A percentile compares a stretch with the other conserved stretches of the same genome.
Conservation (phyloP, 2,113 vertebrate genomes). For the Lanius ludovicianus region DNA sequence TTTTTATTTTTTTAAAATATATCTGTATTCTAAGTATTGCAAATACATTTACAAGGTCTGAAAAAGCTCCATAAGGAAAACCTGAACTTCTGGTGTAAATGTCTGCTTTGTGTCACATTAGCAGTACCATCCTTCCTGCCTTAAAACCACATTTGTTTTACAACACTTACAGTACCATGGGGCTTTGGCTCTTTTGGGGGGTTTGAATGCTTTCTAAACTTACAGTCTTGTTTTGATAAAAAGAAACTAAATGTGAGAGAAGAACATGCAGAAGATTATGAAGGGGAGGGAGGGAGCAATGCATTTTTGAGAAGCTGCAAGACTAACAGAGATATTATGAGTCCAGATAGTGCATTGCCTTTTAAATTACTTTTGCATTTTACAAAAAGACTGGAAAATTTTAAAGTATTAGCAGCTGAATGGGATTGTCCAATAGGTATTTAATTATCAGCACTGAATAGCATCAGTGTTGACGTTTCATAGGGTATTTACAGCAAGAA, state of each 20-base stretch:
- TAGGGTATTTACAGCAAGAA: neutral
- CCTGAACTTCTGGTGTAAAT: neutral
- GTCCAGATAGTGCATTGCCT: neutral
- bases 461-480: neutral
- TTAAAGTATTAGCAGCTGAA: neutral
- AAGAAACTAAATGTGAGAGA: neutral
- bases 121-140: neutral
- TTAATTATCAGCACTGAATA: neutral
- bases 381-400: neutral
- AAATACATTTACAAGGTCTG: neutral
- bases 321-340: neutral
- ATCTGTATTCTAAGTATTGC: neutral
- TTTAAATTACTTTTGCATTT: neutral
- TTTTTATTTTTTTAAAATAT: neutral
- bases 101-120: neutral
- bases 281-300: neutral
- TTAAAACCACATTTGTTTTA: neutral
- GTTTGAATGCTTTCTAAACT: neutral
- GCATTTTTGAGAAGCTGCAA: neutral
- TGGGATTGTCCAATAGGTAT: neutral
- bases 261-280: neutral
- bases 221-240: neutral
- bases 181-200: neutral
- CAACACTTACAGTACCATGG: accelerated
- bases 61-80: neutral